Evolutionary conservation across 2,113 vertebrate species (phyloP), one percentile per base, ranked within the genome.

Genomic region (Otocyon megalotis): DNA sequence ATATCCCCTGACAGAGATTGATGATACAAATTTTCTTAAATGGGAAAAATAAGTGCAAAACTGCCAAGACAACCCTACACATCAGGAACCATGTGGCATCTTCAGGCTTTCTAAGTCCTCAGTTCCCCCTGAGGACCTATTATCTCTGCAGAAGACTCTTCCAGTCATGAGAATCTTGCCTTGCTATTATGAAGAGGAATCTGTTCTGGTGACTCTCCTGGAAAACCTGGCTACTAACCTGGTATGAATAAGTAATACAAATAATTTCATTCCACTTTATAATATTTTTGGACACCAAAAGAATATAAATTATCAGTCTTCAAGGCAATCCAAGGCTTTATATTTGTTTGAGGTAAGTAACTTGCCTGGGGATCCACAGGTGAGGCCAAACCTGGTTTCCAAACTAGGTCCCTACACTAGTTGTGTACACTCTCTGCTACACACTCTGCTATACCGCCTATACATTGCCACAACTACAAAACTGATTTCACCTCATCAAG

Each of bases 181-280:
- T 79, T 26, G 2, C 1, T 85, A 24, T 90, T 88, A 28, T 77
- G 48, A 90, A 84, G 9, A 95, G 4, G 2, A 92, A 79, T 30
- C 30, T 37, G 10, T 65, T 62, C 7, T 53, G 24, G 8, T 91
- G 48, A 83, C 24, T 58, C 19, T 79, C 48, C 15, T 65, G 13
- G 14, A 95, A 91, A 91, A 13, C 2, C 10, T 69, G 24, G 12
- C 28, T 77, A 24, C 3, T 81, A 43, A 43, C 5, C 7, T 56
- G 50, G 24, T 48, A 63, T 77, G 85, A 96, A 62, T 69, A 88
- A 81, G 30, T 30, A 76, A 86, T 37, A 13, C 9, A 93, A 82
- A 87, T 71, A 82, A 54, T 74, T 16, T 86, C 48, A 63, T 56
- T 43, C 2, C 20, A 76, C 28, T 58, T 88, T 7, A 0, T 63